phyloP scores from a whole-genome alignment of 2,888 invertebrate genomes.

The Ecdyonurus torrentis region DNA sequence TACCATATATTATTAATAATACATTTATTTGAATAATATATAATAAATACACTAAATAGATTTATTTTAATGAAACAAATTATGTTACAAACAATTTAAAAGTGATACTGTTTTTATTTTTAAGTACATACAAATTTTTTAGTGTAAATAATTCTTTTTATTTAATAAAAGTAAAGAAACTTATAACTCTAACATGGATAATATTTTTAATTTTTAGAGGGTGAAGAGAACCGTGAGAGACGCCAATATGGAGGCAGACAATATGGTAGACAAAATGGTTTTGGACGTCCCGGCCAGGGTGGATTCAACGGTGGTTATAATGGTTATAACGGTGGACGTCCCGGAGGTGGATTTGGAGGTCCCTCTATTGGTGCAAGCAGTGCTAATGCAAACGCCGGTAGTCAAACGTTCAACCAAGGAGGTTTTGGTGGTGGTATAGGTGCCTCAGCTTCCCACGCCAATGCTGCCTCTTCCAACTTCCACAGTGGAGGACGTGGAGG shows the following conservation, averaged over 20 bases:
- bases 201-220: too few relatives aligned
- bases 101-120: too few relatives aligned
- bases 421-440: neutral
- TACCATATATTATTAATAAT: too few relatives aligned
- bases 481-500: neutral
- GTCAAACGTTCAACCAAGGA: neutral
- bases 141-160: too few relatives aligned
- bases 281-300: neutral
- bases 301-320: neutral
- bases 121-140: too few relatives aligned
- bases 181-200: too few relatives aligned
- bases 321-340: neutral
- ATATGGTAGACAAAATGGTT: neutral
- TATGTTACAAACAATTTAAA: too few relatives aligned
- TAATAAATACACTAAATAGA: too few relatives aligned
- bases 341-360: neutral
- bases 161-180: too few relatives aligned
- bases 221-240: neutral
- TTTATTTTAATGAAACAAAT: too few relatives aligned
- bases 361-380: neutral
- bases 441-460: neutral
- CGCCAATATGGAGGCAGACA: neutral
- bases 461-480: neutral
- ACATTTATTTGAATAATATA: too few relatives aligned
- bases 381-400: neutral